phyloP scores from a whole-genome alignment of 2,888 invertebrate species.

The Drosophila colorata region DNA sequence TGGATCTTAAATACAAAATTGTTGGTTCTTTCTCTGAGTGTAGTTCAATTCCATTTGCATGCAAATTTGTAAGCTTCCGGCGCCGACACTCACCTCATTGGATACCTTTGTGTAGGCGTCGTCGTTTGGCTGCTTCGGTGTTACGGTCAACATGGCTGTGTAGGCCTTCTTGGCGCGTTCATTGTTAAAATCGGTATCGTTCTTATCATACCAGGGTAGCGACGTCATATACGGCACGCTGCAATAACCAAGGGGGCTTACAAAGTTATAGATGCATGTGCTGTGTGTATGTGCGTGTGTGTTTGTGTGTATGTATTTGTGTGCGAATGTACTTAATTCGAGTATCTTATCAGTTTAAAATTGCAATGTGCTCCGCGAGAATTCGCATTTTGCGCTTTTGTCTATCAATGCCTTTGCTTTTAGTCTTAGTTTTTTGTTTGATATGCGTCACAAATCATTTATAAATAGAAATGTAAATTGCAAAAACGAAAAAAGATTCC shows the following conservation, averaged over 20 bases:
- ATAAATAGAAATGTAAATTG: conserved; percentile 58
- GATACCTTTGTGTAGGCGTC: conserved; percentile 92
- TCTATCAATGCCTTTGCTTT: conserved; percentile 42
- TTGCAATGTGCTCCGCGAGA: conserved; percentile 4
- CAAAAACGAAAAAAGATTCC: conserved; percentile 31
- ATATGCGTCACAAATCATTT: conserved; percentile 64
- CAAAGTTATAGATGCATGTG: conserved; percentile 17
- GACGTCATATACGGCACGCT: conserved; percentile 88
- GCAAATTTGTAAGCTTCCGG: conserved; percentile 42
- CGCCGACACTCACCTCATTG: conserved; percentile 86
- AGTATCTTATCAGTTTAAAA: conserved; percentile 22
- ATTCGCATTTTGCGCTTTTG: conserved; percentile 6
- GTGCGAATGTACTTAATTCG: conserved; percentile 1
- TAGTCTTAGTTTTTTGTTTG: conserved; percentile 23
- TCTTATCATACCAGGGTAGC: conserved; percentile 94
- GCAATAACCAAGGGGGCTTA: conserved; percentile 54
- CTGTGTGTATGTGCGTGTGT: background rate
- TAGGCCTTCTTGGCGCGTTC: conserved; percentile 93
- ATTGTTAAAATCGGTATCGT: conserved; percentile 93
- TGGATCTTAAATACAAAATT: no score
- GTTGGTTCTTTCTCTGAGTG: background rate
- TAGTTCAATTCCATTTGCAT: conserved; percentile 47
- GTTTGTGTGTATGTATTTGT: background rate
- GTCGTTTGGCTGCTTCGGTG: conserved; percentile 92
- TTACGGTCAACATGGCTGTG: conserved; percentile 94